These are phyloP conservation scores for Scaptodrosophila latifasciaeformis DNA, from an alignment of 2,888 invertebrate genomes.

Conservation along the genomic window DNA sequence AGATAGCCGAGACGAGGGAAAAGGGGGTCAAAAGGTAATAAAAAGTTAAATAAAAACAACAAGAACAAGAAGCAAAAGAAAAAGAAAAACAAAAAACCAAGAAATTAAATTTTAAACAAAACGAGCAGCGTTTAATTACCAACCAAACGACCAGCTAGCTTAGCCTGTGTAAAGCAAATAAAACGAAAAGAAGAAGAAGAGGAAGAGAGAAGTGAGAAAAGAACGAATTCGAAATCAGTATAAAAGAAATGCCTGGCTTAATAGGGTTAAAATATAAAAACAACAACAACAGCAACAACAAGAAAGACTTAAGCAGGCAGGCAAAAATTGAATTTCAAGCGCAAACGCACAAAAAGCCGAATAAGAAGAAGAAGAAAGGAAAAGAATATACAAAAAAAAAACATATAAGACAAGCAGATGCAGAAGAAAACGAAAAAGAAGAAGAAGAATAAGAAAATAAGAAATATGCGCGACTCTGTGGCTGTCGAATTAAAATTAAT, in stretches of 20 bases:
- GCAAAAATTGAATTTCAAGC: too few relatives aligned
- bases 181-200: too few relatives aligned
- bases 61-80: conserved; percentile 4
- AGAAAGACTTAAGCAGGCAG: conserved; percentile 34
- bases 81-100: conserved; percentile 5
- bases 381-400: conserved; percentile 15
- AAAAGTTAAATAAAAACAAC: conserved; percentile 2
- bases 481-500: conserved; percentile 73
- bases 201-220: too few relatives aligned
- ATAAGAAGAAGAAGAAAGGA: conserved; percentile 29
- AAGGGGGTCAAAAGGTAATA: too few relatives aligned
- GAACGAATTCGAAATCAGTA: conserved; percentile 39
- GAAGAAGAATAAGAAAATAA: conserved; percentile 14
- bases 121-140: conserved; percentile 32
- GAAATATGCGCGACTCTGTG: conserved; percentile 40
- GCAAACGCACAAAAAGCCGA: conserved; percentile 32
- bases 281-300: conserved; percentile 25
- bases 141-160: conserved; percentile 10
- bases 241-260: conserved; percentile 34
- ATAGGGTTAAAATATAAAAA: conserved; percentile 46
- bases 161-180: conserved; percentile 16
- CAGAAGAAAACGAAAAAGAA: conserved; percentile 24
- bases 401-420: conserved; percentile 31
- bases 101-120: conserved; percentile 24
- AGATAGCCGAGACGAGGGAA: conserved; percentile 23